Evolutionary conservation across 92 coral and sea anemone genomes (phyloP).

Genomic region (Zoanthus sociatus): DNA sequence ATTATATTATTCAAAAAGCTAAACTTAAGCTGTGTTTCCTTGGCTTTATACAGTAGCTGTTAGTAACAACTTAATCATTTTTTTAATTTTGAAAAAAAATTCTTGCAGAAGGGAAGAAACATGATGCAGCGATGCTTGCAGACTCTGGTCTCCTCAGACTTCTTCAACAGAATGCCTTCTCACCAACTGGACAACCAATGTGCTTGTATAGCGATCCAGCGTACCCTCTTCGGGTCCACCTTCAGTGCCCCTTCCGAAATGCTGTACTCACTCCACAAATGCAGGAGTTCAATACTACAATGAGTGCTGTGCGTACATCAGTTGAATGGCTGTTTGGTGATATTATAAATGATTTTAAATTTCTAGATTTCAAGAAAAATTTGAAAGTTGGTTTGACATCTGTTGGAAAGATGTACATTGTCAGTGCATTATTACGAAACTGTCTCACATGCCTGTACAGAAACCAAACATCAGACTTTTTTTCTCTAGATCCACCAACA

Average conservation of each 20-base stretch:
- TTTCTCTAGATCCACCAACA: constrained; percentile 22
- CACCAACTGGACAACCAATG: constrained; percentile 28
- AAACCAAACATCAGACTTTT: constrained; percentile 11
- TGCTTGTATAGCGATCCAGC: constrained; percentile 18
- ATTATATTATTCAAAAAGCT: constrained; percentile 20
- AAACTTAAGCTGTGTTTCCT: constrained; percentile 19
- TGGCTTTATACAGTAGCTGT: constrained; percentile 19
- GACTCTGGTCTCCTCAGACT: constrained; percentile 16
- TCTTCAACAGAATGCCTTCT: constrained; percentile 17
- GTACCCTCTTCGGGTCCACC: constrained; percentile 26
- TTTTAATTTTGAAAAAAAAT: constrained; percentile 8
- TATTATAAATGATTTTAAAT: constrained; percentile 15
- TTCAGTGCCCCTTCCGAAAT: constrained; percentile 29
- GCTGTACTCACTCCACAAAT: constrained; percentile 26
- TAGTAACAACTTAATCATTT: constrained; percentile 16
- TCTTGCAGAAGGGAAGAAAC: constrained; percentile 26
- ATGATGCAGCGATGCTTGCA: constrained; percentile 28
- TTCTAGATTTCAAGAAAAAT: constrained; percentile 14
- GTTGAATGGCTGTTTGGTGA: constrained; percentile 16
- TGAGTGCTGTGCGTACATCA: constrained; percentile 18
- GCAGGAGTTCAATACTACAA: constrained; percentile 35
- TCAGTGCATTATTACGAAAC: constrained; percentile 15
- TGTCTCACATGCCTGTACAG: constrained; percentile 22
- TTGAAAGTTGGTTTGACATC: constrained; percentile 15
- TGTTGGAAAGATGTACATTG: constrained; percentile 28